Percentiles rank a stretch among this genome's conserved stretches.
These are phyloP conservation scores for Synchiropus splendidus DNA, from an alignment of 2,113 vertebrate genomes.

Conservation along the genomic window DNA sequence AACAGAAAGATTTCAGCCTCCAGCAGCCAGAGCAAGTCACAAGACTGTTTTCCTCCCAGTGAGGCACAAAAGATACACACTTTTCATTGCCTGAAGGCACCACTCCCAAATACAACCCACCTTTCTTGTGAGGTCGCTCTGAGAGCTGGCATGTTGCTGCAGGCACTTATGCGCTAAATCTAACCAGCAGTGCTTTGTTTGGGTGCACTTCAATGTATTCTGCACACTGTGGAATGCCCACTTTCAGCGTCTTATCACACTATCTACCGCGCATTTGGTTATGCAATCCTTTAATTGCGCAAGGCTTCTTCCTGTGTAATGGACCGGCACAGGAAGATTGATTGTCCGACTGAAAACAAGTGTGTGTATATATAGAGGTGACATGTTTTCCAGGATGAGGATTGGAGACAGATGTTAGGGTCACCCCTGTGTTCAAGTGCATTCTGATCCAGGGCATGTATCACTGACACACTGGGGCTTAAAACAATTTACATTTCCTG, in stretches of 20 bases:
- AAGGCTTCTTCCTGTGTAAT: conserved; percentile 14
- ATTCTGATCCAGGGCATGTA: background rate
- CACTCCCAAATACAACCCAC: conserved; percentile 45
- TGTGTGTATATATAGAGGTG: conserved; percentile 3
- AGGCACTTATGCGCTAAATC: conserved; percentile 19
- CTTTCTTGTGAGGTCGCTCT: conserved; percentile 12
- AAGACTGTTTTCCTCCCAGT: conserved; percentile 21
- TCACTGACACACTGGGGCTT: background rate
- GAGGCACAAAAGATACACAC: conserved; percentile 9
- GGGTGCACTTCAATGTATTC: background rate
- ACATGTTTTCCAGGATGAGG: conserved; percentile 20
- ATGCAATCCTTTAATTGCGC: conserved; percentile 21
- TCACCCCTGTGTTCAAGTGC: background rate
- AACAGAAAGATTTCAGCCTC: too few species aligned
- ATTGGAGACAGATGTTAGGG: conserved; percentile 16
- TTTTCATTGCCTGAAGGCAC: conserved; percentile 38
- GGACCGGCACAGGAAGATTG: conserved; percentile 3
- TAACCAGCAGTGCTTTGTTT: conserved; percentile 8
- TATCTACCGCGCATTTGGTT: conserved; percentile 21
- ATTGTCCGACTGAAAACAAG: background rate
- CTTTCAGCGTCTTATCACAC: conserved; percentile 13
- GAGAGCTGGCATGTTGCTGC: conserved; percentile 46
- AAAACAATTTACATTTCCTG: conserved; percentile 4
- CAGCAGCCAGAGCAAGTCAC: conserved; percentile 17
- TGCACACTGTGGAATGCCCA: conserved; percentile 3